These are phyloP conservation scores for Sebastes itinus DNA, from an alignment of 2,797 vertebrate species.

Conservation along the genomic window DNA sequence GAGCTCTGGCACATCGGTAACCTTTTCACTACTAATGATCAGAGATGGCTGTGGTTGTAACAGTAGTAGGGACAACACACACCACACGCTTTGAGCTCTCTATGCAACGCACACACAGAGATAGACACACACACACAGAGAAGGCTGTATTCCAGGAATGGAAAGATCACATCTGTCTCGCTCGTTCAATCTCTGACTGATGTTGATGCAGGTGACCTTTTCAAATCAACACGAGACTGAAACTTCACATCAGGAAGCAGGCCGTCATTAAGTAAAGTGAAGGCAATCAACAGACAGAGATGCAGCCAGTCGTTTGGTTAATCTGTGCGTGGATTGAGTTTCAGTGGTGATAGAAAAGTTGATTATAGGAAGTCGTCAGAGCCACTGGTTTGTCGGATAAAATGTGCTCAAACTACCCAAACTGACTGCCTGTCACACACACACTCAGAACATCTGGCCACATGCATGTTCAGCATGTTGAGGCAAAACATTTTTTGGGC, in stretches of 20 bases:
- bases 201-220: conserved; percentile 64
- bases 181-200: conserved; percentile 34
- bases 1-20: conserved; percentile 41
- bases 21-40: conserved; percentile 68
- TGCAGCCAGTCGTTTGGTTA: conserved; percentile 2
- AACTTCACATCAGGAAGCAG: conserved; percentile 16
- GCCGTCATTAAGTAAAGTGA: conserved; percentile 24
- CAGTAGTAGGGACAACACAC: conserved; percentile 35
- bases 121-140: background rate
- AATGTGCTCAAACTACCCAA: background rate
- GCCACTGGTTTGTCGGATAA: background rate
- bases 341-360: conserved; percentile 18
- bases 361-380: conserved; percentile 33
- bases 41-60: conserved; percentile 49
- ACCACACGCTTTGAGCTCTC: background rate
- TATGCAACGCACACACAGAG: background rate
- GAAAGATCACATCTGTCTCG: conserved; percentile 62
- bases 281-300: conserved; percentile 23
- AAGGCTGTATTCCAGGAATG: conserved; percentile 14
- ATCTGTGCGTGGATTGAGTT: conserved; percentile 25
- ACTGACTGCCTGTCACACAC: conserved; percentile 29
- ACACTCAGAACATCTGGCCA: background rate
- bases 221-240: conserved; percentile 36
- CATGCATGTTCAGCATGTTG: background rate
- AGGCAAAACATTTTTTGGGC: conserved; percentile 4